These are phyloP conservation scores for Neotoxoptera formosana DNA, from an alignment of 1,140 invertebrate species.

Conservation along the genomic window DNA sequence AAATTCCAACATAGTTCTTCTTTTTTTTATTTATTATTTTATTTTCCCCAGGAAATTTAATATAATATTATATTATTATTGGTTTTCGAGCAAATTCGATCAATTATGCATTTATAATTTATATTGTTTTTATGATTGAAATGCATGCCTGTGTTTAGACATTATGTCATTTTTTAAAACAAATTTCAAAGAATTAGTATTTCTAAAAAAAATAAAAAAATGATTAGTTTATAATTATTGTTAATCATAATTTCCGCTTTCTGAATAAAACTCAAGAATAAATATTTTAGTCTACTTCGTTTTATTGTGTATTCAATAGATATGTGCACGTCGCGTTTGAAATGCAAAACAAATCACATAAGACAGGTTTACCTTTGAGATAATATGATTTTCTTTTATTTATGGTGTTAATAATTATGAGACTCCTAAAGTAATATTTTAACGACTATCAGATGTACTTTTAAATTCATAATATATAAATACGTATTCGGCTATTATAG, in stretches of 20 bases:
- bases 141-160: neutral
- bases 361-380: neutral
- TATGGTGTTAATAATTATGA: neutral
- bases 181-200: neutral
- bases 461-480: neutral
- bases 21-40: conserved; percentile 17
- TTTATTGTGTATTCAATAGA: neutral
- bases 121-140: neutral
- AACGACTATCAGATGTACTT: neutral
- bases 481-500: too few species aligned
- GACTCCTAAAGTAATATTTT: neutral
- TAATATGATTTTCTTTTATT: neutral
- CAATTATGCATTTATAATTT: neutral
- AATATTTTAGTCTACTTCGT: neutral
- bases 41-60: neutral
- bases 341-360: neutral
- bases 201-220: neutral
- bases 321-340: neutral
- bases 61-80: neutral
- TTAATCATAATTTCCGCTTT: neutral
- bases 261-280: neutral
- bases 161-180: neutral
- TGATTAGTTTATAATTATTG: neutral
- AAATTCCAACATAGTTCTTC: neutral
- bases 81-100: neutral